phyloP scores from a whole-genome alignment of 2,113 vertebrate genomes.

The Malurus cyaneus region DNA sequence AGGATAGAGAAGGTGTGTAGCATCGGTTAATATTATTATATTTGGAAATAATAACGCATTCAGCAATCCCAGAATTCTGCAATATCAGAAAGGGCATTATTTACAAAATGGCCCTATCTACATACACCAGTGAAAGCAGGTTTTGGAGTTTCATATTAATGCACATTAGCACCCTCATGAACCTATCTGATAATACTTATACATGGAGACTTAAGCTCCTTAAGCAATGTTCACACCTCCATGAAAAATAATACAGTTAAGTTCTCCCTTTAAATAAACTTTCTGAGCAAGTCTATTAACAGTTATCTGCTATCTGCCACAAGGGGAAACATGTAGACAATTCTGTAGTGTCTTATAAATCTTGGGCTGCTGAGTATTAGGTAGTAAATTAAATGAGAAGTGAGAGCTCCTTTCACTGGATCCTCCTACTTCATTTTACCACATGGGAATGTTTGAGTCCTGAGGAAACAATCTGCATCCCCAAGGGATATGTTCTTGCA shows the following conservation, averaged over 20 bases:
- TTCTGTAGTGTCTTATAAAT: constrained; percentile 54
- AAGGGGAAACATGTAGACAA: constrained; percentile 58
- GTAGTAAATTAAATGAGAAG: constrained; percentile 57
- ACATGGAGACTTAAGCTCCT: constrained; percentile 62
- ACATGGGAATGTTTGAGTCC: constrained; percentile 34
- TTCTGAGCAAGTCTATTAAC: constrained; percentile 65
- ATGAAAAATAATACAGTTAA: constrained; percentile 60
- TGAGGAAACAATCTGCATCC: constrained; percentile 35
- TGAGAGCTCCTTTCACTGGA: constrained; percentile 27
- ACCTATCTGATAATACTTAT: constrained; percentile 58
- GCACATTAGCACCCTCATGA: constrained; percentile 48
- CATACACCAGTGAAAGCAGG: neutral
- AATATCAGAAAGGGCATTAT: constrained; percentile 27
- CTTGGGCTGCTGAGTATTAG: constrained; percentile 54
- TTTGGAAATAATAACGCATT: neutral
- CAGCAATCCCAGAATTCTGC: neutral
- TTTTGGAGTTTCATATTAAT: constrained; percentile 53
- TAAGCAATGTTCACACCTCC: constrained; percentile 67
- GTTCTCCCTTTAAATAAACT: constrained; percentile 68
- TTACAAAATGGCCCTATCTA: constrained; percentile 36
- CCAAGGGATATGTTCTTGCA: neutral
- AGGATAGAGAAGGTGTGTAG: neutral
- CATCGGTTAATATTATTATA: neutral
- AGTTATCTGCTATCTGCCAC: constrained; percentile 67
- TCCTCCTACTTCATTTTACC: constrained; percentile 44